Evolutionary conservation across 2,797 vertebrate genomes (phyloP).

Genomic region (Nasua narica): DNA sequence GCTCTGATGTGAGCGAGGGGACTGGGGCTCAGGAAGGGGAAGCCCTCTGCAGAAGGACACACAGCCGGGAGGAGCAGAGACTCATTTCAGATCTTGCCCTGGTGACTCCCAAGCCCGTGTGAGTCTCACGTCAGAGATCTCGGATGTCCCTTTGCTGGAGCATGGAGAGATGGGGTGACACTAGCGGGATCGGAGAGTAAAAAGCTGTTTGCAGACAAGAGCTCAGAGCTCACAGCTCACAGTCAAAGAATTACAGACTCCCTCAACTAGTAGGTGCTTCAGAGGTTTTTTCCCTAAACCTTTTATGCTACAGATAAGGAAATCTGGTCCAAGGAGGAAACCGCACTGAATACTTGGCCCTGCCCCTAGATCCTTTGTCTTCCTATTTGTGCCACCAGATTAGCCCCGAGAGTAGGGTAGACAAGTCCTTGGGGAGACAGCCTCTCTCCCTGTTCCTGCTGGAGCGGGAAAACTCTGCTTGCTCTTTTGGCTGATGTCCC

Average conservation of each 20-base stretch:
- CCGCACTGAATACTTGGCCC: fast-evolving
- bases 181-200: neutral
- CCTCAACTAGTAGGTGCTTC: neutral
- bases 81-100: neutral
- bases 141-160: fast-evolving
- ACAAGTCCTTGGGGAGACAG: neutral
- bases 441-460: neutral
- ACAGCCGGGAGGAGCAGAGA: neutral
- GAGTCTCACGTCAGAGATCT: neutral
- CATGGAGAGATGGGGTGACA: fast-evolving
- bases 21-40: neutral
- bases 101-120: neutral
- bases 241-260: neutral
- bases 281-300: neutral
- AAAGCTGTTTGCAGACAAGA: neutral
- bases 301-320: neutral
- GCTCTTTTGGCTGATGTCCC: neutral
- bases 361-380: neutral
- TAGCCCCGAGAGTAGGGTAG: neutral
- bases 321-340: neutral
- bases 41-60: neutral
- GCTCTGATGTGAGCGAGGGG: neutral
- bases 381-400: neutral
- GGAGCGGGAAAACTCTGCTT: neutral
- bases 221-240: neutral